A percentile compares a stretch with the other conserved stretches of the same genome.
Evolutionary conservation across 1,140 invertebrate species (phyloP).

Genomic region (Drosophila insularis): DNA sequence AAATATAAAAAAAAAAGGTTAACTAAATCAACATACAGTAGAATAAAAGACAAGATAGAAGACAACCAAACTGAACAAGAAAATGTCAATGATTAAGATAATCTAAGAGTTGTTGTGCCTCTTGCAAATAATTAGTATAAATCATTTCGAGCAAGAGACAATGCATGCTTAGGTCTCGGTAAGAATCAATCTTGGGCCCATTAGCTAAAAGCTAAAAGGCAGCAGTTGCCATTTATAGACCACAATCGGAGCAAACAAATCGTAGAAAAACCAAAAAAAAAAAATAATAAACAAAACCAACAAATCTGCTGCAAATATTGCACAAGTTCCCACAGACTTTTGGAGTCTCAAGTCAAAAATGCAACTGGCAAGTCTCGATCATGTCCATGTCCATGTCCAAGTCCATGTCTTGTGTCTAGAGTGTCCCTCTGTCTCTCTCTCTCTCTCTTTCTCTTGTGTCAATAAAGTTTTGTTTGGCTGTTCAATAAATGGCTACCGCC

Average conservation of each 20-base stretch:
- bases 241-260: constrained; percentile 43
- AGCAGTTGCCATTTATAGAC: constrained; percentile 48
- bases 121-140: constrained; percentile 1
- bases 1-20: constrained; percentile 16
- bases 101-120: neutral
- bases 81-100: constrained; percentile 3
- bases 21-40: neutral
- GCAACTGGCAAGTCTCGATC: constrained; percentile 28
- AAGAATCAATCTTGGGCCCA: constrained; percentile 15
- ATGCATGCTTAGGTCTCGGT: no score
- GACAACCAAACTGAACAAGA: neutral
- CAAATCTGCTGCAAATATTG: constrained; percentile 8
- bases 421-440: neutral
- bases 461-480: constrained; percentile 55
- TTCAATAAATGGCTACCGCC: constrained; percentile 34
- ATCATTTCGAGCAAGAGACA: neutral
- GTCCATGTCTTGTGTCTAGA: constrained; percentile 12
- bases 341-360: neutral
- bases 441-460: constrained; percentile 63
- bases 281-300: neutral
- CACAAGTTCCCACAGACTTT: constrained; percentile 17
- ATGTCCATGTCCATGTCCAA: constrained; percentile 35
- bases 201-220: neutral
- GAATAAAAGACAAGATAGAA: neutral
- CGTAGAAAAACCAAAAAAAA: neutral